These are phyloP conservation scores for Platysteira castanea DNA, from an alignment of 2,113 vertebrate genomes.

Conservation along the genomic window DNA sequence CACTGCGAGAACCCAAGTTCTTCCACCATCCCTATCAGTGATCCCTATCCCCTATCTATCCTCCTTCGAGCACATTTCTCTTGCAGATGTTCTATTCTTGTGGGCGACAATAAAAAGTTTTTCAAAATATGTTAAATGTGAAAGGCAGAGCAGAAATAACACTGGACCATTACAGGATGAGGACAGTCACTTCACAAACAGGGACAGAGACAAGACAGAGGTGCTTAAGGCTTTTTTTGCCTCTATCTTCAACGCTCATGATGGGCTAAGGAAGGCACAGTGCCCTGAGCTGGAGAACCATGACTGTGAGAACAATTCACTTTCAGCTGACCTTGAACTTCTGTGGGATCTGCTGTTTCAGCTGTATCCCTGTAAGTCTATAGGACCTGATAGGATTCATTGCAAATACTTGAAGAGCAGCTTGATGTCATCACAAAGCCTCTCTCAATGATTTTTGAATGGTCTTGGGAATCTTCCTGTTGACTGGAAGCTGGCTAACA, in stretches of 20 bases:
- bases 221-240: not conserved
- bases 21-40: not conserved
- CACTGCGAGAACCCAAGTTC: not conserved
- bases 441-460: not conserved
- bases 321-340: not conserved
- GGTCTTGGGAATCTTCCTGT: not conserved
- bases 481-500: not conserved
- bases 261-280: not conserved
- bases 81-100: not conserved
- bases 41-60: not conserved
- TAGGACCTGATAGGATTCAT: not conserved
- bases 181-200: not conserved
- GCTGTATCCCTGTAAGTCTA: not conserved
- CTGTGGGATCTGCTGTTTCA: not conserved
- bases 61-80: not conserved
- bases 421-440: not conserved
- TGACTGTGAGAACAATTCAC: not conserved
- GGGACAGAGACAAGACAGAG: not conserved
- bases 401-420: not conserved
- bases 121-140: not conserved
- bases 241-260: not conserved
- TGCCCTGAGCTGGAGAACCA: not conserved
- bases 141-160: not conserved
- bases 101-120: not conserved
- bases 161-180: not conserved